Conservation (phyloP, 2,888 invertebrate genomes). For the Chydorus sphaericus region DNA sequence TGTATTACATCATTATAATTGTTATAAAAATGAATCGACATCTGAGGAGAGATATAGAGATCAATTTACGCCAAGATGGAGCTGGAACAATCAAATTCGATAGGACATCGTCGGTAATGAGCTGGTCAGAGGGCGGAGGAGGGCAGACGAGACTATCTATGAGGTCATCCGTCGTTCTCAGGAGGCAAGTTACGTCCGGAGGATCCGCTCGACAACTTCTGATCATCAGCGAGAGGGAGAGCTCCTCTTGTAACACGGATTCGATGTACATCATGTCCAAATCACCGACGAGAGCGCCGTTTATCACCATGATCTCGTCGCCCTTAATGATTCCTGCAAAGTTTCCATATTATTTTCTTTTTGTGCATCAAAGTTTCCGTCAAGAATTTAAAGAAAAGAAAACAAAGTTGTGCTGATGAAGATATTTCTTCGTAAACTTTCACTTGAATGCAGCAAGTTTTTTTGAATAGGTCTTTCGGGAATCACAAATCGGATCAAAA, state of each 20-base stretch:
- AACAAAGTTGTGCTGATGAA: no score
- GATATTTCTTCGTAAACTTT: no score
- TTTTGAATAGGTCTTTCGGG: no score
- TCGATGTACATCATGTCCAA: constrained; percentile 99
- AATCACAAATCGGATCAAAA: no score
- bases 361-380: not conserved
- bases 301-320: constrained; percentile 98
- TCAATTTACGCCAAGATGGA: constrained; percentile 88
- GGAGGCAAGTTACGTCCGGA: constrained; percentile 36
- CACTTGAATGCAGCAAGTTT: no score
- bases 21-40: not conserved
- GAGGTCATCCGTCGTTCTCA: constrained; percentile 62
- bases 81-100: constrained; percentile 92
- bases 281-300: constrained; percentile 93
- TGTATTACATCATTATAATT: not conserved
- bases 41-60: no score
- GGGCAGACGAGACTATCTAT: constrained; percentile 92
- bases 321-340: constrained; percentile 80
- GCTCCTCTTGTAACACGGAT: constrained; percentile 86
- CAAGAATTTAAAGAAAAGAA: not conserved
- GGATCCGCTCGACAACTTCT: constrained; percentile 72
- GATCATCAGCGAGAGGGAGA: constrained; percentile 92
- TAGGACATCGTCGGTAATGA: constrained; percentile 90
- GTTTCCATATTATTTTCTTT: not conserved
- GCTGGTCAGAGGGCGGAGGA: constrained; percentile 83